Evolutionary conservation across 37 sponge, comb jelly and placozoan genomes (phyloP).

Genomic region (Ianthella basta): DNA sequence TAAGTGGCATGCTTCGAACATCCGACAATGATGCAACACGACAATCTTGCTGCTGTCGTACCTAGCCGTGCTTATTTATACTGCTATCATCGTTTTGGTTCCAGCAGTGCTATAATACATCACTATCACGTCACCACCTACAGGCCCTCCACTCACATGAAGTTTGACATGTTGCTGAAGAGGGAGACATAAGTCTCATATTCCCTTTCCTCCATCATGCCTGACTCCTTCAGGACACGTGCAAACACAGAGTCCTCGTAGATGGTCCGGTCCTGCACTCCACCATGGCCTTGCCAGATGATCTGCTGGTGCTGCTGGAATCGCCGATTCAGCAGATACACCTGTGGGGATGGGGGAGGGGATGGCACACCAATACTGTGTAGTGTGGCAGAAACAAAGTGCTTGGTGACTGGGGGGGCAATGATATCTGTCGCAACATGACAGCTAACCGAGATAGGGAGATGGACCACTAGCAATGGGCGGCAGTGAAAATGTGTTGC

Average conservation of each 20-base stretch:
- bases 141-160: constrained; percentile 74
- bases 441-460: no score
- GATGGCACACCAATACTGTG: not conserved
- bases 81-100: no score
- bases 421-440: no score
- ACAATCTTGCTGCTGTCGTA: no score
- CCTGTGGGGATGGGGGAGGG: constrained; percentile 48
- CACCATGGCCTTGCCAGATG: constrained; percentile 95
- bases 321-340: constrained; percentile 85
- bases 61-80: no score
- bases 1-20: no score
- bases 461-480: no score
- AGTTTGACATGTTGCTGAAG: constrained; percentile 99
- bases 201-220: constrained; percentile 93
- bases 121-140: not conserved
- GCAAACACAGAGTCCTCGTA: constrained; percentile 98
- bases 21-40: no score
- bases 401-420: no score
- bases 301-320: constrained; percentile 99
- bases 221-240: constrained; percentile 85
- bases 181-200: constrained; percentile 88
- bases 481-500: no score
- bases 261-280: constrained; percentile 96
- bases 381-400: no score
- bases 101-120: no score